Base-by-base conservation (phyloP, 2,888 invertebrate species). In the Ophion ventricosus region DNA sequence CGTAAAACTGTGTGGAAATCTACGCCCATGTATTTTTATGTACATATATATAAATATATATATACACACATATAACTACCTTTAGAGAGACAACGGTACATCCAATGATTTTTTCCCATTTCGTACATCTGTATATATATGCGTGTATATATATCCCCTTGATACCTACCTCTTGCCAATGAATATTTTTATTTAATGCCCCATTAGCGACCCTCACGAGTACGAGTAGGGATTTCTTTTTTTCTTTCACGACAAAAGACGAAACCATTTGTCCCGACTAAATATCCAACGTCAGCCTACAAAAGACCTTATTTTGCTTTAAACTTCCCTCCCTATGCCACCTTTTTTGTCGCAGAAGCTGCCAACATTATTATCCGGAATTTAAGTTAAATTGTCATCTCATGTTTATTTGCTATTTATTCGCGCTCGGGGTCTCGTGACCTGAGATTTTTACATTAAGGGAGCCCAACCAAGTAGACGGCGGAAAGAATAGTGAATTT, bases 151-250 rank as follows among this genome's bases (percentile, higher is more conserved):
- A 61, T 20, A 56, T 57, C 40, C 35, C 76, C 81, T 77, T 75
- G 66, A 61, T 74, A 66, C 79, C 73, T 70, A 66, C 79, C 73
- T 78, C 73, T 79, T 85, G 86, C 88, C 90, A 90, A 91, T 90
- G 91, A 91, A 91, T 91, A 91, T 91, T 91, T 91, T 90, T 89
- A 90, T 90, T 90, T 91, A 88, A 90, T 90, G 88, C 90, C 85
- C 90, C 89, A 90, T 91, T 90, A 91, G 88, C 82, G 87, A 76
- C 8, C 70, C 59, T 64, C 69, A 67, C 76, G 69, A 77, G 59
- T 76, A 20, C 82, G 40, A 81, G 74, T 79, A 59, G 64, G 81
- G 61, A 70, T 67, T 69, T 29, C 54, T 26, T 54, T 59, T 25
- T 40, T 61, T n/a, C 63, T 63, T 59, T 43, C 84, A 25, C 66